Percentiles rank a stretch among this genome's conserved stretches.
These are phyloP conservation scores for Phania funesta DNA, from an alignment of 2,888 invertebrate species.

Conservation along the genomic window DNA sequence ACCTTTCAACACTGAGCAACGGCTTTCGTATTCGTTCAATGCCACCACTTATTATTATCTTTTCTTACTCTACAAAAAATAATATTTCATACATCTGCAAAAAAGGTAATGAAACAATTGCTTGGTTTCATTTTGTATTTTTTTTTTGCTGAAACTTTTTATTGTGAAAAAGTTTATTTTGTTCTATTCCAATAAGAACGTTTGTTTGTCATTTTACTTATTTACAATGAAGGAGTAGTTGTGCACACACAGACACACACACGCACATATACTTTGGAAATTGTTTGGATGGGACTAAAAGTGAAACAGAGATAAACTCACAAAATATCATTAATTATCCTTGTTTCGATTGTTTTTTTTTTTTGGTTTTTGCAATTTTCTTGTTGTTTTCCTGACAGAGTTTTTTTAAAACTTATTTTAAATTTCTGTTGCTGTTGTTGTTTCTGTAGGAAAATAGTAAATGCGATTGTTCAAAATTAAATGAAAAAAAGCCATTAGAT, in stretches of 20 bases:
- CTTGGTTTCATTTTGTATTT: constrained; percentile 28
- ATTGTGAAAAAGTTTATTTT: constrained; percentile 24
- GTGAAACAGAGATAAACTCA: constrained; percentile 75
- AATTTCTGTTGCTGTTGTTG: constrained; percentile 25
- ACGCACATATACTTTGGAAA: background rate
- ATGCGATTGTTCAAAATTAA: constrained; percentile 36
- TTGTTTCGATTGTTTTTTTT: constrained; percentile 69
- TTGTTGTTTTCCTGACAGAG: constrained; percentile 70
- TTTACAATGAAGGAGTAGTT: constrained; percentile 35
- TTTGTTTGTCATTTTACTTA: constrained; percentile 44
- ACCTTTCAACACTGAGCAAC: background rate
- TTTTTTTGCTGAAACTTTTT: constrained; percentile 20
- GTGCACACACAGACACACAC: background rate
- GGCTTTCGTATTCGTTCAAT: background rate
- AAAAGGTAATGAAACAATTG: constrained; percentile 64
- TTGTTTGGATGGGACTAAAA: constrained; percentile 41
- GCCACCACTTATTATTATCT: constrained; percentile 15
- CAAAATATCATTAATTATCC: constrained; percentile 79
- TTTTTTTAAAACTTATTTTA: constrained; percentile 52
- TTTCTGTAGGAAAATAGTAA: constrained; percentile 35
- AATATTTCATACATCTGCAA: constrained; percentile 59
- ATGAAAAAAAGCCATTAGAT: constrained; percentile 54
- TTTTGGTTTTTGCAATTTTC: constrained; percentile 69
- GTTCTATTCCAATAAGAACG: constrained; percentile 17
- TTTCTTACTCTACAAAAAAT: constrained; percentile 4